Evolutionary conservation across 2,113 vertebrate genomes (phyloP).

Genomic region (Leptobrachium ailaonicum): DNA sequence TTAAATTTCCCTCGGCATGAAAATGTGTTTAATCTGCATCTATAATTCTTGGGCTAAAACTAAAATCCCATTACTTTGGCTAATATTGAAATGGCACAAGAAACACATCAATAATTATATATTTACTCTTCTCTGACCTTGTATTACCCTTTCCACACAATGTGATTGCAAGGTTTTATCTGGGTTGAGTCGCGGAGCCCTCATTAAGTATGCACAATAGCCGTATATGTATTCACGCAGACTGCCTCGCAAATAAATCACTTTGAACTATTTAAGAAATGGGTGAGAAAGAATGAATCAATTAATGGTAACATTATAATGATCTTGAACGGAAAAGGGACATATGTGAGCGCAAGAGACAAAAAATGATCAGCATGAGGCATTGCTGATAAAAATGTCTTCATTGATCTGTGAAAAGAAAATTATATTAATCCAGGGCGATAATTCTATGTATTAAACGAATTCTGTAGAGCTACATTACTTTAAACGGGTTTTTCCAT

Average conservation of each 20-base stretch:
- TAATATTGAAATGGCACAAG: too few relatives aligned
- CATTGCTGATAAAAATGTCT: conserved; percentile 25
- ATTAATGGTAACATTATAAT: conserved; percentile 42
- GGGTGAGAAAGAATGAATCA: conserved; percentile 16
- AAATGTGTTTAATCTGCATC: not conserved
- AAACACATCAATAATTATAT: not conserved
- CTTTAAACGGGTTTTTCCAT: conserved; percentile 7
- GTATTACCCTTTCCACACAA: not conserved
- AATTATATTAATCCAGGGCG: conserved; percentile 21
- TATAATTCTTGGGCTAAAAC: not conserved
- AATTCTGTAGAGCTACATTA: not conserved
- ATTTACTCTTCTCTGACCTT: conserved; percentile 8
- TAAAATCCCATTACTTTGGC: not conserved
- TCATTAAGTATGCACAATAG: conserved; percentile 41
- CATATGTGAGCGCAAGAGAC: conserved; percentile 29
- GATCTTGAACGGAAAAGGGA: conserved; percentile 38
- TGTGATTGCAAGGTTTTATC: conserved; percentile 8
- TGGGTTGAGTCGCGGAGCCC: not conserved
- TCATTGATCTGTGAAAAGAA: conserved; percentile 26
- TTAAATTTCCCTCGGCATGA: too few relatives aligned
- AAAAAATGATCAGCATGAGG: conserved; percentile 27
- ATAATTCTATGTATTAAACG: conserved; percentile 27
- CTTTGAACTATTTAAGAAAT: conserved; percentile 27
- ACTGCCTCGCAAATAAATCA: conserved; percentile 31
- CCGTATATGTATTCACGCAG: conserved; percentile 10